Conservation (phyloP, 2,113 vertebrate species). For the Solenodon paradoxus region DNA sequence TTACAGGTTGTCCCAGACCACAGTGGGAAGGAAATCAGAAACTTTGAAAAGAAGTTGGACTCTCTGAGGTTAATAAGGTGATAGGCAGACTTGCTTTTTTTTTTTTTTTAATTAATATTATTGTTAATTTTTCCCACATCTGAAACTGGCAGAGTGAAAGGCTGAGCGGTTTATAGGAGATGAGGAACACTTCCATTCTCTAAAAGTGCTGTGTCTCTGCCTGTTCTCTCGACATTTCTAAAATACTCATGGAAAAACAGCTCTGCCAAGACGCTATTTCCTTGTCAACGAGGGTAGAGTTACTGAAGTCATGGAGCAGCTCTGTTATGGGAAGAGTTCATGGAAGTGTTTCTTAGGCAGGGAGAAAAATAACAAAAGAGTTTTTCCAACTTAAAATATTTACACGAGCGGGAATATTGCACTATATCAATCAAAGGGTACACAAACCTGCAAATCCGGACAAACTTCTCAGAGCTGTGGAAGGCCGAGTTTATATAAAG, state of each 20-base stretch:
- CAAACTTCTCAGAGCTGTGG: slow-evolving; percentile 42
- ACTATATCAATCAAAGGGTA: slow-evolving; percentile 77
- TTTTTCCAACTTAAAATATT: slow-evolving; percentile 86
- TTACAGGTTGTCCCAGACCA: neutral
- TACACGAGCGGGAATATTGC: slow-evolving; percentile 80
- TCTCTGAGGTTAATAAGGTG: neutral
- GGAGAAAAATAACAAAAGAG: slow-evolving; percentile 80
- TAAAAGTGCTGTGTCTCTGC: slow-evolving; percentile 18
- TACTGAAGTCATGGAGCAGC: neutral
- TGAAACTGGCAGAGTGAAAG: neutral
- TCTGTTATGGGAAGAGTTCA: slow-evolving; percentile 71
- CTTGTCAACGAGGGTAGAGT: neutral
- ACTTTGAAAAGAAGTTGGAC: neutral
- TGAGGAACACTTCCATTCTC: neutral
- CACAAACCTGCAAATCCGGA: neutral
- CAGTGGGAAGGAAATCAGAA: neutral
- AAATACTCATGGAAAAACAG: slow-evolving; percentile 52
- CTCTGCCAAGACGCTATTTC: slow-evolving; percentile 39
- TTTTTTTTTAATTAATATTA: neutral
- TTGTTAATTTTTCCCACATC: slow-evolving; percentile 42
- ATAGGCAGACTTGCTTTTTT: neutral
- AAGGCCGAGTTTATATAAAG: slow-evolving; percentile 60
- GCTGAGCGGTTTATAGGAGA: slow-evolving; percentile 1
- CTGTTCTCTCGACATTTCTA: slow-evolving; percentile 34
- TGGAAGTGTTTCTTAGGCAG: slow-evolving; percentile 70